Conservation (phyloP, 2,113 vertebrate species). For the Caranx ignobilis region DNA sequence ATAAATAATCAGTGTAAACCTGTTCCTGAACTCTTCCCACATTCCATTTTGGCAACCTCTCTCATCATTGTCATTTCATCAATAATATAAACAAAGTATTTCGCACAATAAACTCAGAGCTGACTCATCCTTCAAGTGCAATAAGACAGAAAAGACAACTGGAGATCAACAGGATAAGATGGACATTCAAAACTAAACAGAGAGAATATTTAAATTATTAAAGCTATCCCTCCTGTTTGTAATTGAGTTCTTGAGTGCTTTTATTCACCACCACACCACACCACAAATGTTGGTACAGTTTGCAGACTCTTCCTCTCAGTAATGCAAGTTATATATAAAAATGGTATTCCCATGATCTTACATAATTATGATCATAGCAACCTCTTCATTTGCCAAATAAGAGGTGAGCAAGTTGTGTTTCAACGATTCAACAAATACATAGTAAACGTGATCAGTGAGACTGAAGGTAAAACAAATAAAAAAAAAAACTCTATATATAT, state of each 20-base stretch:
- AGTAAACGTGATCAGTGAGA: neutral
- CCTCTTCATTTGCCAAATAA: neutral
- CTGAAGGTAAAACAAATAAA: neutral
- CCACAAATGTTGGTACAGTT: neutral
- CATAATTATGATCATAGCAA: neutral
- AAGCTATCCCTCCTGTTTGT: slow-evolving; percentile 41
- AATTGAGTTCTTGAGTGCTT: slow-evolving; percentile 13
- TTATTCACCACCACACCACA: slow-evolving; percentile 8
- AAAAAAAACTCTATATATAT: no score
- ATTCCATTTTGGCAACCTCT: slow-evolving; percentile 62
- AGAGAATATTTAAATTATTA: slow-evolving; percentile 18
- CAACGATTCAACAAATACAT: neutral
- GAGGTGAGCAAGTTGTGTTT: slow-evolving; percentile 11
- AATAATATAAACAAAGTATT: slow-evolving; percentile 35
- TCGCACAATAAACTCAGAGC: slow-evolving; percentile 11
- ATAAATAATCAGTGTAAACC: slow-evolving; percentile 59
- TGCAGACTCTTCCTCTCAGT: neutral
- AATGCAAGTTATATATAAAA: neutral
- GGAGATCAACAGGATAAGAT: neutral
- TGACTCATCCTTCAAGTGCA: slow-evolving; percentile 31
- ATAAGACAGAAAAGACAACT: slow-evolving; percentile 13
- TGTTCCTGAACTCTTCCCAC: slow-evolving; percentile 48
- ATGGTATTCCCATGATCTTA: slow-evolving; percentile 17
- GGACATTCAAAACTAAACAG: slow-evolving; percentile 19
- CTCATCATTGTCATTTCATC: slow-evolving; percentile 30